Evolutionary conservation across 2,888 invertebrate species (phyloP).

Genomic region (Caenorhabditis zanzibari): DNA sequence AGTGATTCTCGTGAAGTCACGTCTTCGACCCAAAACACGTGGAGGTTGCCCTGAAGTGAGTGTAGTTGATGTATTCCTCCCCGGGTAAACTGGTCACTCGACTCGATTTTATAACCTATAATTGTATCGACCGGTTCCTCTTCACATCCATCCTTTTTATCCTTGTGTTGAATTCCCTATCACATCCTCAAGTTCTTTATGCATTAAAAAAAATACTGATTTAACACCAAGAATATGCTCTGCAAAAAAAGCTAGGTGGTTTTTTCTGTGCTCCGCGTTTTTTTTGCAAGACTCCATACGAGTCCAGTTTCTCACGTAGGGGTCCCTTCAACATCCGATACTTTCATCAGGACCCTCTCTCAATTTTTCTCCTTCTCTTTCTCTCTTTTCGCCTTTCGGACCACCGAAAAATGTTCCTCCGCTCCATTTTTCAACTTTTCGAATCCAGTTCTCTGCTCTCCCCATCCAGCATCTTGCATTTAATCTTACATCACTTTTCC

Average conservation of each 20-base stretch:
- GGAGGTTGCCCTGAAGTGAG: slow-evolving; percentile 13
- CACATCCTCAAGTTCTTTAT: slow-evolving; percentile 10
- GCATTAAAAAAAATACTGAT: slow-evolving; percentile 14
- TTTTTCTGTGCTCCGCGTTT: slow-evolving; percentile 16
- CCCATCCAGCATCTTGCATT: slow-evolving; percentile 2
- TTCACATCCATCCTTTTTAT: slow-evolving; percentile 28
- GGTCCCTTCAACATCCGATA: slow-evolving; percentile 54
- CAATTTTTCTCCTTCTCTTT: slow-evolving; percentile 12
- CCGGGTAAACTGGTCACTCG: slow-evolving; percentile 54
- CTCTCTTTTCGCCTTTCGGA: slow-evolving; percentile 12
- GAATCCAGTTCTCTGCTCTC: no score
- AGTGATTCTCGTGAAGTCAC: slow-evolving; percentile 32
- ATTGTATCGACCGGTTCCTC: slow-evolving; percentile 56
- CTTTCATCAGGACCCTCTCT: slow-evolving; percentile 26
- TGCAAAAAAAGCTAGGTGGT: not conserved
- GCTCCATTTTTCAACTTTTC: not conserved
- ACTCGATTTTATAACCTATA: slow-evolving; percentile 60
- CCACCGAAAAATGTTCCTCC: slow-evolving; percentile 2
- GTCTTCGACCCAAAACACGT: slow-evolving; percentile 36
- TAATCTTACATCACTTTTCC: slow-evolving; percentile 46
- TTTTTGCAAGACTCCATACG: not conserved
- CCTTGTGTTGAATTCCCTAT: not conserved
- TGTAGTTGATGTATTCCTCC: slow-evolving; percentile 21
- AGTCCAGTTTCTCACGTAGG: slow-evolving; percentile 59
- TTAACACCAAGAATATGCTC: slow-evolving; percentile 28